Base-by-base conservation (phyloP, 2,797 vertebrate species). In the Xenentodon cancila region DNA sequence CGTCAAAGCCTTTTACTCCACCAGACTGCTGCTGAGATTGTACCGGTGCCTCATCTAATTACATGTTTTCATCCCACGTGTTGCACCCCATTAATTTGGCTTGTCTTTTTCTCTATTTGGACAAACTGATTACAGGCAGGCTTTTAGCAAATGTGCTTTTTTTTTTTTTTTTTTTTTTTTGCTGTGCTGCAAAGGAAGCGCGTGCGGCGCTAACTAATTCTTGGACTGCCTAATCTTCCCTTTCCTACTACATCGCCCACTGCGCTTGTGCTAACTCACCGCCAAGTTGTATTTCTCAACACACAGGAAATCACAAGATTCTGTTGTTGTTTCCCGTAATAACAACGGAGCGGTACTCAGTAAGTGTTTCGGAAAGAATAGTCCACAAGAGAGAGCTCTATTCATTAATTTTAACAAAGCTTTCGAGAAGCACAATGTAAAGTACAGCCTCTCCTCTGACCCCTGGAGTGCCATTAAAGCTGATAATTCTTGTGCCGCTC, bases 371-470 rank as follows among this genome's bases (percentile, higher is more conserved):
- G 37, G 63, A 66, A 78, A 62, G 59, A 56, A 73, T 44, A 67
- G 71, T 86, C 78, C 67, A 73, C 65, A 57, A 81, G 73, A 81
- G 71, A 67, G 58, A 71, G 52, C 78, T 80, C 58, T 37, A 47
- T 84, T 84, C 70, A 77, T 81, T 81, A 75, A 63, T 81, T 90
- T 89, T 80, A 83, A 54, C 68, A 25, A 50, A 52, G 56, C 68
- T 80, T 87, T 77, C 74, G 79, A 75, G 73, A 73, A 57, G 76
- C 80, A 64, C 68, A 65, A 64, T 81, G 78, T 58, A 79, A 82
- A 82, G 87, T 84, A 77, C 73, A 73, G 75, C 70, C 78, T 79
- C 61, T 59, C 73, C 54, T 71, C 50, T 55, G 75, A 80, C 83
- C 82, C 80, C 86, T 40, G 0, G 64, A 75, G 84, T 67, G 81